Base-by-base conservation (phyloP, 1,140 invertebrate species). In the Formica selysi region DNA sequence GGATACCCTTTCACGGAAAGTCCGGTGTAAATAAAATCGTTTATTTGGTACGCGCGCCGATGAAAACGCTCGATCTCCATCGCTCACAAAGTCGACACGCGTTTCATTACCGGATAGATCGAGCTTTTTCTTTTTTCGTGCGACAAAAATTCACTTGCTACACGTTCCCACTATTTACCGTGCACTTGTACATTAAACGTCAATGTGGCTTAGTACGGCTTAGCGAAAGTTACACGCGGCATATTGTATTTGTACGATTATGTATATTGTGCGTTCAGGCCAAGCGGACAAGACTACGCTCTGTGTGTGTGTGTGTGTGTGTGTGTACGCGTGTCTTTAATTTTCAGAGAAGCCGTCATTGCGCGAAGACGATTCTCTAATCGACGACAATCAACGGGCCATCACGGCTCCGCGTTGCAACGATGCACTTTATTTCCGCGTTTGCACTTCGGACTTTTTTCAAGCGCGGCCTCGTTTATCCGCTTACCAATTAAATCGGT, bases 371-470 rank as follows among this genome's bases (percentile, higher is more conserved):
- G 79, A 73, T 87, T 73, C 89, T 74, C 41, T 91, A 91, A 91
- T 91, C 84, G 64, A 87, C 74, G 87, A 88, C 89, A 91, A 91
- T 90, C 76, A 79, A 91, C 84, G 57, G 57, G 79, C 26, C 48
- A 89, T 26, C 59, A 38, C 19, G 38, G 32, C 54, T 64, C 38
- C 71, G 70, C 26, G 85, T 48, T 26, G 68, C 48, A 44, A 29
- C 73, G 67, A n/a, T 48, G 57, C 61, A 57, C 73, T 88, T 79
- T 71, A 54, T 89, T 89, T 89, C 54, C 80, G n/a, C 7, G 32
- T 11, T 83, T 38, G 59, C 54, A 59, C 79, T 57, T 48, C 16
- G 78, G 26, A 19, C 54, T 19, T 74, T 70, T 54, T 38, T 32
- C 41, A 1, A 41, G 57, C 74, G 11, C 51, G 36, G 32, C 64